Evolutionary conservation across 37 sponge, comb jelly and placozoan genomes (phyloP), one percentile per base, ranked within the genome.

Genomic region (Mnemiopsis leidyi): DNA sequence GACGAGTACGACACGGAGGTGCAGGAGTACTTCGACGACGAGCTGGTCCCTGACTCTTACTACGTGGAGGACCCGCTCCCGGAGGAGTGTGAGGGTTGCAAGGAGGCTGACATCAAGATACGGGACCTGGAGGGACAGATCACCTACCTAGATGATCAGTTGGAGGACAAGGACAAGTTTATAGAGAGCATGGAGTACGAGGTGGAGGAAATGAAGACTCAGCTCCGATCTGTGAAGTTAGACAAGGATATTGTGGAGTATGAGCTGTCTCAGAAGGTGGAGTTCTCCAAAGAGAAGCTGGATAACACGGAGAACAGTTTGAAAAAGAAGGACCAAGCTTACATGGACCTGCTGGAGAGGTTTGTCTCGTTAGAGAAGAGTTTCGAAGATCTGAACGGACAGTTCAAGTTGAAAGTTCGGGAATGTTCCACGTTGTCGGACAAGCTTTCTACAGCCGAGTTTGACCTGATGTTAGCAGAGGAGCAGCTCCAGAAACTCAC

Each of bases 261-360:
- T 29, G 82, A 79, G 36, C 82, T 36, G 37, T 33, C 35, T 0
- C 33, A 79, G 36, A 28, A 79, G 37, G 9, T 36, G 9, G 37
- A 79, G 36, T 79, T 79, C 9, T 32, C 37, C 1, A 35, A 16
- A 20, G 82, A 79, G 82, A 79, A 79, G 36, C 82, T 79, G 1
- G 29, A 79, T 36, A 35, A 32, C 21, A 79, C 82, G 2, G 82
- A 79, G 82, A 32, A 28, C 37, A 33, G 36, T 33, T 71, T 71
- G 30, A 71, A n/a, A 18, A 13, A 71, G 75, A 71, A 71, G 75
- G 75, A 71, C 30, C 26, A 71, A 23, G 82, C 82, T 13, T 79
- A 79, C 21, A 79, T 79, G 82, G 82, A 79, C 21, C 82, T 79
- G 82, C 21, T 79, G 82, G 82, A 79, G 29, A 16, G 82, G 82